These are phyloP conservation scores for Pyrocephalus nanus DNA, from an alignment of 2,797 vertebrate genomes.

Conservation along the genomic window DNA sequence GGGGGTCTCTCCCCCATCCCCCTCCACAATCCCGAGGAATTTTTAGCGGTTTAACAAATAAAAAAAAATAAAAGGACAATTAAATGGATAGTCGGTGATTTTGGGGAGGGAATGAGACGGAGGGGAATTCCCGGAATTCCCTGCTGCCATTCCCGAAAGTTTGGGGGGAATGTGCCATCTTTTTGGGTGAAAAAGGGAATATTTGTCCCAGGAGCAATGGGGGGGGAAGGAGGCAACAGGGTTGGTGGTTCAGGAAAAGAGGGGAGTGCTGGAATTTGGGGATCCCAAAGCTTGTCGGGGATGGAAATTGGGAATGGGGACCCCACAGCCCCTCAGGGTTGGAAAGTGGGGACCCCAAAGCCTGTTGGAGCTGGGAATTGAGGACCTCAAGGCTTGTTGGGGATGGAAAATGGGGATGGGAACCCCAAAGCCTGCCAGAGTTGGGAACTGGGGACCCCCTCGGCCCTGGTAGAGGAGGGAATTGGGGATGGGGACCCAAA, in stretches of 20 bases:
- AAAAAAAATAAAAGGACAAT: constrained; percentile 42
- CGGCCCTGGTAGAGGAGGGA: background rate
- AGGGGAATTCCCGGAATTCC: too few relatives aligned
- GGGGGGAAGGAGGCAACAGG: too few relatives aligned
- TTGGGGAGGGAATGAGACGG: background rate
- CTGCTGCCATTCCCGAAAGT: accelerated
- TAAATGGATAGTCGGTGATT: background rate
- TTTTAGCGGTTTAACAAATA: constrained; percentile 81
- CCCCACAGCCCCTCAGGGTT: background rate
- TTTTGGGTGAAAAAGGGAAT: background rate
- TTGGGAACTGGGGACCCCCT: too few relatives aligned
- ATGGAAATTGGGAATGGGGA: background rate
- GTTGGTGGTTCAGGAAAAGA: background rate
- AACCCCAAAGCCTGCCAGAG: background rate
- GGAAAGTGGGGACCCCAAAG: background rate
- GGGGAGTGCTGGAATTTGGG: background rate
- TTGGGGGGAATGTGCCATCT: background rate
- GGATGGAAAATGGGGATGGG: background rate
- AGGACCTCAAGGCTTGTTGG: too few relatives aligned
- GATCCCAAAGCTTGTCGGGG: background rate
- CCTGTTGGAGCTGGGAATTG: background rate
- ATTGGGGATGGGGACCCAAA: background rate
- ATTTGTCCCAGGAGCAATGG: background rate
- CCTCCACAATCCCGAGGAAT: constrained; percentile 8
- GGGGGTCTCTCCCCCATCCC: background rate